Conservation (phyloP, 2,797 vertebrate species). For the Enteromius unitaeniatus region DNA sequence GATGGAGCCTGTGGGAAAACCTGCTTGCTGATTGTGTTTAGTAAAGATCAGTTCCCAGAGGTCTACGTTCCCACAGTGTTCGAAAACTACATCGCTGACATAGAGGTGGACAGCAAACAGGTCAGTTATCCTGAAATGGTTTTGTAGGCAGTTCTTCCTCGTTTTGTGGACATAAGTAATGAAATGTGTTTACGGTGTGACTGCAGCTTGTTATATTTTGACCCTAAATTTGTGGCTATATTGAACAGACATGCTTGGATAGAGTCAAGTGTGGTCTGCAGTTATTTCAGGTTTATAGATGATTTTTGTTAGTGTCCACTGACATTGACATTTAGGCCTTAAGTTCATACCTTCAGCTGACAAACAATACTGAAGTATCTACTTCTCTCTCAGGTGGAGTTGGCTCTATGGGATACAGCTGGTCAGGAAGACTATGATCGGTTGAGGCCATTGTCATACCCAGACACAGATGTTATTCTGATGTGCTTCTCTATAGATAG, state of each 20-base stretch:
- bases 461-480: conserved; percentile 96
- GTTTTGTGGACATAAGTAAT: not conserved
- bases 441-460: conserved; percentile 94
- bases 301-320: conserved; percentile 14
- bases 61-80: conserved; percentile 98
- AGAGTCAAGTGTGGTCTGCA: not conserved
- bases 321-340: conserved; percentile 24
- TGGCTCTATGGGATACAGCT: conserved; percentile 96
- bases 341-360: conserved; percentile 19
- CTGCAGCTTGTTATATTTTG: not conserved
- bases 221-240: not conserved
- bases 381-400: conserved; percentile 85
- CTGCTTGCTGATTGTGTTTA: conserved; percentile 97
- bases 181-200: not conserved
- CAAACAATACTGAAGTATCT: conserved; percentile 4
- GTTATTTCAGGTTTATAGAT: conserved; percentile 18
- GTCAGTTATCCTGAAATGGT: conserved; percentile 67
- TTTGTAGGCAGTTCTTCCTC: not conserved
- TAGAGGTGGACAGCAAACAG: conserved; percentile 97
- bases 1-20: conserved; percentile 97
- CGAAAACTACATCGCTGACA: conserved; percentile 98
- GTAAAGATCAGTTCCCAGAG: conserved; percentile 97
- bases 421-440: conserved; percentile 97
- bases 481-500: conserved; percentile 99
- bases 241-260: not conserved